These are phyloP conservation scores for Lysiphlebus fabarum DNA, from an alignment of 1,140 invertebrate species.

Conservation along the genomic window DNA sequence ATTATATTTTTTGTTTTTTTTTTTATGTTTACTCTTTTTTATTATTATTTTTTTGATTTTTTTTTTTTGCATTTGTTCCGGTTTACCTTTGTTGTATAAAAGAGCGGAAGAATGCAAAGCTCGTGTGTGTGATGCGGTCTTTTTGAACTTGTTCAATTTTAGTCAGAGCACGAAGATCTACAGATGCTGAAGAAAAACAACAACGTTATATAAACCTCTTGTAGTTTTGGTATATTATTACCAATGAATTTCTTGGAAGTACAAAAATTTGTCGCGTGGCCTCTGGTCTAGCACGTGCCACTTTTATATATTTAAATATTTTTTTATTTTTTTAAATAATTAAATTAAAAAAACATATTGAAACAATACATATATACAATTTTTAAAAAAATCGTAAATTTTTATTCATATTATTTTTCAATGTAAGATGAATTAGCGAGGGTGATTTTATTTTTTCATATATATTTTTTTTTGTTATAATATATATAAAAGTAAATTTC, in stretches of 20 bases:
- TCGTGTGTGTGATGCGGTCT: constrained; percentile 12
- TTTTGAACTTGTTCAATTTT: constrained; percentile 4
- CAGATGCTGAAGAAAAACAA: constrained; percentile 20
- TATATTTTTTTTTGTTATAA: no score
- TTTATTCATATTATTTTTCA: no score
- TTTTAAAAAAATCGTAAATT: no score
- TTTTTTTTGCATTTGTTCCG: constrained; percentile 8
- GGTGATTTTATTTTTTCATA: no score
- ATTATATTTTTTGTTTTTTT: not conserved
- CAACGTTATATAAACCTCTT: no score
- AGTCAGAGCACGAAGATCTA: constrained; percentile 11
- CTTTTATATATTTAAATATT: not conserved
- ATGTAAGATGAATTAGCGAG: no score
- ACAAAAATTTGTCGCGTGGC: constrained; percentile 25
- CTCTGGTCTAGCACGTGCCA: constrained; percentile 20
- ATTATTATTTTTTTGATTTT: not conserved
- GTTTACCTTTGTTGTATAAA: constrained; percentile 3
- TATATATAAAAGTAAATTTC: no score
- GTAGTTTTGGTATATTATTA: no score
- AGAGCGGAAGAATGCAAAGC: constrained; percentile 8
- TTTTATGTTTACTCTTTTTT: not conserved
- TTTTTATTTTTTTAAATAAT: no score
- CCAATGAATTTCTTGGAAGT: constrained; percentile 21
- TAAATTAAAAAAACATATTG: no score
- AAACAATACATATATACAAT: no score